Evolutionary conservation across 2,888 invertebrate genomes (phyloP), one percentile per base, ranked within the genome.

Genomic region (Chrysodeixis includens): DNA sequence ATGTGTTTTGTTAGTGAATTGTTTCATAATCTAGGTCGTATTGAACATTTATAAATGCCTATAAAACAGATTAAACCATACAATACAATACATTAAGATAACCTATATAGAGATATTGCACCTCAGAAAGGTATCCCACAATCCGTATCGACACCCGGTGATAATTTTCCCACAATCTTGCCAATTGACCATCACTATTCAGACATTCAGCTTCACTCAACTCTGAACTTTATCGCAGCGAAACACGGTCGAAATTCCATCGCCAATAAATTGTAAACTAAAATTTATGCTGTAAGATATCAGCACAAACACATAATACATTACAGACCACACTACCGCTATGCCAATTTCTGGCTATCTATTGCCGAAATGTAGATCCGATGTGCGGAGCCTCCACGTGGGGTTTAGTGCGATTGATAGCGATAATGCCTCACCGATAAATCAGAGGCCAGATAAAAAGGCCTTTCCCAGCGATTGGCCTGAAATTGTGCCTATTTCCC

Each of bases 301-400:
- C 71, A 61, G 66, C 69, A 61, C 63, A 80, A 76, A 78, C 74
- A 80, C 76, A 61, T 80, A 74, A 78, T 78, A 72, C 59, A 71
- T 81, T 71, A 73, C 64, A 62, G 59, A 52, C 62, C 67, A 62
- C 67, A 69, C 49, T 65, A 51, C 30, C 55, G 64, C 61, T 63
- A 74, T 69, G 62, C 60, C 75, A 60, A 70, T 70, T 69, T 58
- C 63, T 55, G 62, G 64, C 62, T 60, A 69, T 78, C 69, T 69
- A 68, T 80, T 78, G 65, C 66, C 71, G 60, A 76, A 80, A 69
- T 69, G 70, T 66, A 70, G 69, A 75, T 72, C 52, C 76, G 35
- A 63, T 62, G 71, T 52, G 71, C 40, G 53, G 62, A 56, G 53
- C 58, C 56, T 55, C 63, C 20, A 18, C 46, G 20, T 32, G 1